phyloP scores from a whole-genome alignment of 2,797 vertebrate genomes.

The Nannoperca obscura region DNA sequence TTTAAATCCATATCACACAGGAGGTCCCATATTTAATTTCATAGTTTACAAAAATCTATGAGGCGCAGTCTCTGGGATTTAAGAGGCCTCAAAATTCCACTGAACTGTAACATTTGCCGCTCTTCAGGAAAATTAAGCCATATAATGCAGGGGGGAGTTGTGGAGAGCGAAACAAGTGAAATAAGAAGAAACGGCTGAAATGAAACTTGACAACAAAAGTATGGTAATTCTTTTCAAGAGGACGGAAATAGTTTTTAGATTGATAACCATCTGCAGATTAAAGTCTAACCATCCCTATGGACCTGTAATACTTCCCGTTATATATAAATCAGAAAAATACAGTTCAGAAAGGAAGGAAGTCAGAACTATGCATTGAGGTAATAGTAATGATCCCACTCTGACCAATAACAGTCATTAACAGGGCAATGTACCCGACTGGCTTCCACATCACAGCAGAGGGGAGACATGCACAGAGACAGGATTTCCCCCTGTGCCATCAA shows the following conservation, averaged over 20 bases:
- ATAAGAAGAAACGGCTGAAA: conserved; percentile 40
- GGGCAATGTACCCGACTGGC: conserved; percentile 26
- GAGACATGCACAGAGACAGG: conserved; percentile 59
- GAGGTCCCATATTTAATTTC: conserved; percentile 79
- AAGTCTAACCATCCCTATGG: conserved; percentile 40
- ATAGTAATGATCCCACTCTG: conserved; percentile 54
- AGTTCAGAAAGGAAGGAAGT: conserved; percentile 44
- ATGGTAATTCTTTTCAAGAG: conserved; percentile 58
- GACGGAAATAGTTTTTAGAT: conserved; percentile 62
- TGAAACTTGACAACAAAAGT: conserved; percentile 61
- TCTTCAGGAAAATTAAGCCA: conserved; percentile 78
- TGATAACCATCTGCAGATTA: conserved; percentile 70
- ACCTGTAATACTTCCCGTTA: conserved; percentile 32
- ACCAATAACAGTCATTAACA: conserved; percentile 66
- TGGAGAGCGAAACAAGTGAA: conserved; percentile 38
- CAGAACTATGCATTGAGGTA: conserved; percentile 34
- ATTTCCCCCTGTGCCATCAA: conserved; percentile 68
- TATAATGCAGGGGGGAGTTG: conserved; percentile 60
- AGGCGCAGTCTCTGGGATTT: conserved; percentile 73
- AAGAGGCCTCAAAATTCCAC: conserved; percentile 69
- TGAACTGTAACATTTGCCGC: conserved; percentile 79
- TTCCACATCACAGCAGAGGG: conserved; percentile 52
- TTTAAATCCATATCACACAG: conserved; percentile 80
- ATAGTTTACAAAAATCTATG: conserved; percentile 80
- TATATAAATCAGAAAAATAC: conserved; percentile 47